These are phyloP conservation scores for Picathartes gymnocephalus DNA, from an alignment of 2,113 vertebrate genomes.

Conservation along the genomic window DNA sequence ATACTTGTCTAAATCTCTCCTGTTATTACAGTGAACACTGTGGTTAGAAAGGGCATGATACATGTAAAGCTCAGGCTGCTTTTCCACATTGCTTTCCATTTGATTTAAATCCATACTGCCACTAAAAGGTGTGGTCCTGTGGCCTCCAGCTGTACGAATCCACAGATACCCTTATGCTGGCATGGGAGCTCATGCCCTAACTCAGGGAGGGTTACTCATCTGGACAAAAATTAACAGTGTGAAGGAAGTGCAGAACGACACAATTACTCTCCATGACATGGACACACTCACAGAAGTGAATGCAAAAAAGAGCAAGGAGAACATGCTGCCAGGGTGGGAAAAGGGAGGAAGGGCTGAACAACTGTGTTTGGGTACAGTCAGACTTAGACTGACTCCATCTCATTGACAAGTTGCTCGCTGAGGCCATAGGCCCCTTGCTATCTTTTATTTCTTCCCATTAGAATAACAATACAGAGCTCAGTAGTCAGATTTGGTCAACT, in stretches of 20 bases:
- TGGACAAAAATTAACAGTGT: background rate
- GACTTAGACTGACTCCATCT: background rate
- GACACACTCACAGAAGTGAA: background rate
- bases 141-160: background rate
- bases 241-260: background rate
- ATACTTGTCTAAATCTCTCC: background rate
- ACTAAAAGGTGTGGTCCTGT: background rate
- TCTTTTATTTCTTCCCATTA: background rate
- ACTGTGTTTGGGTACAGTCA: background rate
- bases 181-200: background rate
- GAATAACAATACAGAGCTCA: background rate
- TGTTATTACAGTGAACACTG: background rate
- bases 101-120: background rate
- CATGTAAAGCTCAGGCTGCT: background rate
- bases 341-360: background rate
- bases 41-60: background rate
- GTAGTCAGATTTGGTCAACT: background rate
- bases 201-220: background rate
- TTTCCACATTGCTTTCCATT: background rate
- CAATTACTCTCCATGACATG: background rate
- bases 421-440: background rate
- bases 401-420: background rate
- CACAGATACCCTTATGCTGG: background rate
- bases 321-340: fast-evolving
- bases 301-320: background rate